phyloP scores from a whole-genome alignment of 1,140 invertebrate species.

The Drosophila grimshawi region DNA sequence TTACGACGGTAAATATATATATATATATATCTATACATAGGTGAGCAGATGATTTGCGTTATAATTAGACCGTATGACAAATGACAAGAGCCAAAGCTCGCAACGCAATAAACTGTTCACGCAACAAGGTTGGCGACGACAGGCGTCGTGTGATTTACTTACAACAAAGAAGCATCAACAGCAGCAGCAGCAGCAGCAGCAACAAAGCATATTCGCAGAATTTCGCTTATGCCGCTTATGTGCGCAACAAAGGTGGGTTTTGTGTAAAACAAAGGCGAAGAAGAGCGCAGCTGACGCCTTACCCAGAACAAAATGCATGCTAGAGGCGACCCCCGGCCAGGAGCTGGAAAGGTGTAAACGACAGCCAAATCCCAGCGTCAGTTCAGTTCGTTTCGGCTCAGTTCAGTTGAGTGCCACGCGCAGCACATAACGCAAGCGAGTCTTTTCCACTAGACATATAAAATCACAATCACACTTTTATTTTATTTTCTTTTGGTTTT shows the following conservation, averaged over 20 bases:
- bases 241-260: constrained; percentile 36
- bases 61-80: constrained; percentile 55
- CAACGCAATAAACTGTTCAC: constrained; percentile 64
- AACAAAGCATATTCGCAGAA: constrained; percentile 10
- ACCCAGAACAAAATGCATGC: constrained; percentile 9
- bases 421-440: constrained; percentile 21
- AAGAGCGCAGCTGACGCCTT: constrained; percentile 14
- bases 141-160: constrained; percentile 59
- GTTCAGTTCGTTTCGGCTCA: constrained; percentile 29
- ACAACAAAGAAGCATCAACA: constrained; percentile 24
- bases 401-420: constrained; percentile 46
- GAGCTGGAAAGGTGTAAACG: constrained; percentile 5
- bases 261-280: constrained; percentile 38
- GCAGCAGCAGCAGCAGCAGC: background rate
- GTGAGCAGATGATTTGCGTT: constrained; percentile 46
- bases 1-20: constrained; percentile 31
- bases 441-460: constrained; percentile 40
- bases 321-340: background rate
- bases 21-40: constrained; percentile 15
- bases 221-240: background rate
- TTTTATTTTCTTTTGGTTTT: constrained; percentile 9
- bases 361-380: constrained; percentile 23
- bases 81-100: constrained; percentile 39
- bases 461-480: constrained; percentile 32
- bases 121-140: constrained; percentile 60